Percentiles rank a stretch among this genome's conserved stretches.
These are phyloP conservation scores for Drosophila mimetica DNA, from an alignment of 2,888 invertebrate species.

Conservation along the genomic window DNA sequence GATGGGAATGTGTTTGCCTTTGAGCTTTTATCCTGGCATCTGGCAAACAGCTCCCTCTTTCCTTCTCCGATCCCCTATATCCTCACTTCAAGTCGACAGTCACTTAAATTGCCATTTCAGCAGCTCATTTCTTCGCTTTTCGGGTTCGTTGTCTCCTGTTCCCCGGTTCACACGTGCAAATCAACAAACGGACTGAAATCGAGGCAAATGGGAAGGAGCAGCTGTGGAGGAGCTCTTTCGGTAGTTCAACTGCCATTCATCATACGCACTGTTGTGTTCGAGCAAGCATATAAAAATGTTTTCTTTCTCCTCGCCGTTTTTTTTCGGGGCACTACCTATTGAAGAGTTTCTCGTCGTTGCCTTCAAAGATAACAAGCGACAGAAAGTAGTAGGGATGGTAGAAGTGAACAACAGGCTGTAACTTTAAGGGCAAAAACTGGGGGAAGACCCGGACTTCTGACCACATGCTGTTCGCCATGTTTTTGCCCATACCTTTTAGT, in stretches of 20 bases:
- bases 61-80: not conserved
- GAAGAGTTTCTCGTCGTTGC: conserved; percentile 61
- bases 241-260: conserved; percentile 79
- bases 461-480: conserved; percentile 63
- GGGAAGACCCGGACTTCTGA: conserved; percentile 23
- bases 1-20: conserved; percentile 50
- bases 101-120: conserved; percentile 80
- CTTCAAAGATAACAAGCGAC: conserved; percentile 60
- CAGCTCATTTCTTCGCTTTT: conserved; percentile 74
- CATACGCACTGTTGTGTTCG: conserved; percentile 73
- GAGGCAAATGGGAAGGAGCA: conserved; percentile 15
- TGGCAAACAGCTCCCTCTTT: conserved; percentile 45
- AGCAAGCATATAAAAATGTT: conserved; percentile 14
- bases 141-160: conserved; percentile 72
- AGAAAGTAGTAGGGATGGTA: conserved; percentile 13
- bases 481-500: conserved; percentile 33
- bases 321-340: conserved; percentile 34
- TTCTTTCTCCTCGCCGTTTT: not conserved
- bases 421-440: conserved; percentile 11
- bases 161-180: conserved; percentile 35
- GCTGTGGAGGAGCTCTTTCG: conserved; percentile 33
- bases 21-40: conserved; percentile 62
- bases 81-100: conserved; percentile 60
- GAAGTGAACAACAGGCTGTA: conserved; percentile 14
- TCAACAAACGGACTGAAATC: conserved; percentile 53